These are phyloP conservation scores for Pseudomyrmex dendroicus DNA, from an alignment of 1,140 invertebrate genomes.

Conservation along the genomic window DNA sequence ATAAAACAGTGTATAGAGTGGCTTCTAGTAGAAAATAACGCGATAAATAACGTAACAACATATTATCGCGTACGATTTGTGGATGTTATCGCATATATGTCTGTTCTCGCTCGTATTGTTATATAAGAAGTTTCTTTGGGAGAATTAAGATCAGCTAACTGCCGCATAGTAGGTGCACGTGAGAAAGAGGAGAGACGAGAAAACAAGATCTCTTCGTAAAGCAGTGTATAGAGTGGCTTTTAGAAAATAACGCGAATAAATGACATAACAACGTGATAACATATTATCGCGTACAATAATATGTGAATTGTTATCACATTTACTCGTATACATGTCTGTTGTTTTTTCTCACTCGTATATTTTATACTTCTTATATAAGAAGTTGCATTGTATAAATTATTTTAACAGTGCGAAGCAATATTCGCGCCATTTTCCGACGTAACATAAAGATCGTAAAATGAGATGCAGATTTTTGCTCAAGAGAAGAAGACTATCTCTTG, in stretches of 20 bases:
- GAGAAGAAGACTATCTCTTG: not conserved
- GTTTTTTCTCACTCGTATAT: too few species aligned
- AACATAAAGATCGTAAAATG: not conserved
- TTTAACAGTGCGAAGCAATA: not conserved
- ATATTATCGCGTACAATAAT: slow-evolving; percentile 13
- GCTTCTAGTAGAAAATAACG: slow-evolving; percentile 33
- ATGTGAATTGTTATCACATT: slow-evolving; percentile 18
- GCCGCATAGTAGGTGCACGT: slow-evolving; percentile 6
- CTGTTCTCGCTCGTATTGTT: not conserved
- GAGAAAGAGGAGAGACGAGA: not conserved
- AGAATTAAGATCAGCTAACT: slow-evolving; percentile 51
- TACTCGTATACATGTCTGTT: not conserved
- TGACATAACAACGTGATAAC: not conserved
- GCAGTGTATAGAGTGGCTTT: slow-evolving; percentile 33
- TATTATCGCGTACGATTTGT: slow-evolving; percentile 17
- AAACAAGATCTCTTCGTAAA: slow-evolving; percentile 51
- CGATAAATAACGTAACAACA: not conserved
- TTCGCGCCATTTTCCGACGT: too few species aligned
- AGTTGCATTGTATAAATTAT: slow-evolving; percentile 20
- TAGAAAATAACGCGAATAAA: slow-evolving; percentile 1
- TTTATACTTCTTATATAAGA: not conserved
- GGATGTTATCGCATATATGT: not conserved
- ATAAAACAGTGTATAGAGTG: slow-evolving; percentile 39
- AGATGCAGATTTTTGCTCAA: not conserved
- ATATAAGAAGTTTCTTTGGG: slow-evolving; percentile 65